phyloP scores from a whole-genome alignment of 1,140 invertebrate genomes.

The Dolichoris vasculosae region DNA sequence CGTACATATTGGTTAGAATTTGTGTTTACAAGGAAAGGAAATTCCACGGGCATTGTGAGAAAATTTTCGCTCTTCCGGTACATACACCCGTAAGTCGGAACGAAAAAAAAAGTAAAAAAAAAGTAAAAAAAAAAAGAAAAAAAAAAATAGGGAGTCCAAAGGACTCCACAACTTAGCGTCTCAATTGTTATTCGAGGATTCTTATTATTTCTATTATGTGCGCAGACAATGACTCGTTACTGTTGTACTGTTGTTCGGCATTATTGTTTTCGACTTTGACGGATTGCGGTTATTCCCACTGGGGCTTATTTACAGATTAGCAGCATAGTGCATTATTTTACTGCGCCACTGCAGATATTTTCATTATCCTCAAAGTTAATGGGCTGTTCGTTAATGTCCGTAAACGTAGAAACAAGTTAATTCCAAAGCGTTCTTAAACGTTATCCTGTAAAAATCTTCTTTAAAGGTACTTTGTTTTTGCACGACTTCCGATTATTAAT shows the following conservation, averaged over 20 bases:
- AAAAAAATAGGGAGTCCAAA: background rate
- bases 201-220: background rate
- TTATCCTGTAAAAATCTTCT: background rate
- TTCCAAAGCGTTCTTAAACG: background rate
- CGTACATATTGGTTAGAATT: background rate
- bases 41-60: constrained; percentile 11
- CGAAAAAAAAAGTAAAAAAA: no score
- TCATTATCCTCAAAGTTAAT: constrained; percentile 22
- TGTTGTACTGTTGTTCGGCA: background rate
- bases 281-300: background rate
- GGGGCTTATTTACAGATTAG: constrained; percentile 22
- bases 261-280: constrained; percentile 32
- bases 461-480: background rate
- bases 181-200: constrained; percentile 22
- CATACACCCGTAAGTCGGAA: background rate
- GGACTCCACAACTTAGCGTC: constrained; percentile 7
- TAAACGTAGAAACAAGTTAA: background rate
- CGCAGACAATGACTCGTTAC: constrained; percentile 33
- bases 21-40: constrained; percentile 2
- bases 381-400: background rate
- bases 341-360: constrained; percentile 3
- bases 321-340: background rate
- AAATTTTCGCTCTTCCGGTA: constrained; percentile 6
- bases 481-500: background rate
- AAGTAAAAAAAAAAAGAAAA: no score